Conservation (phyloP, 2,888 invertebrate genomes). For the Scelioninae gen. 2 region DNA sequence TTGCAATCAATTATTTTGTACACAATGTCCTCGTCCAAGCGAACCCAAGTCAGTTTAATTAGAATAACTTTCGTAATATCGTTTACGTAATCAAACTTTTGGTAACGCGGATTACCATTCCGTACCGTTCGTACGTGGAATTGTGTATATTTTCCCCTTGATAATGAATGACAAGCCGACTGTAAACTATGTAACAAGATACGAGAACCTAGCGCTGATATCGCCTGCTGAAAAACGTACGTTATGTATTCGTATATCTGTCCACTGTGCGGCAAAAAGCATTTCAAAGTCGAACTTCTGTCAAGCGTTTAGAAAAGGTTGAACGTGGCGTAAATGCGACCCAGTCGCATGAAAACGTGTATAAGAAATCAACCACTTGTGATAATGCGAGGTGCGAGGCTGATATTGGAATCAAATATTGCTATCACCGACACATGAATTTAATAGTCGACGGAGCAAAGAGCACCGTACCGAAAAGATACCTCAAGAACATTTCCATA, state of each 20-base stretch:
- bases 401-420: constrained; percentile 54
- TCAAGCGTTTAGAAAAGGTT: constrained; percentile 23
- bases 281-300: constrained; percentile 29
- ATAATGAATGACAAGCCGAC: no score
- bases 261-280: constrained; percentile 12
- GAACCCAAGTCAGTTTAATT: no score
- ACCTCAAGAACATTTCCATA: constrained; percentile 35
- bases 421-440: constrained; percentile 42
- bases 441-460: constrained; percentile 43
- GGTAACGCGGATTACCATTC: no score
- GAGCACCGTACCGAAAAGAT: constrained; percentile 37
- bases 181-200: not conserved
- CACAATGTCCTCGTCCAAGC: no score
- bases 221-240: no score
- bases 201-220: not conserved
- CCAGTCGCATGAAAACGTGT: constrained; percentile 42
- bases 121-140: no score
- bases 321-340: constrained; percentile 37
- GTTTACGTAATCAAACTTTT: no score
- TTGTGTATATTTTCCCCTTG: no score
- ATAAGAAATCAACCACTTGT: constrained; percentile 52
- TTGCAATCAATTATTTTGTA: no score
- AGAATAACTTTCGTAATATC: no score
- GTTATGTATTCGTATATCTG: no score
- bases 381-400: constrained; percentile 53